Conservation (phyloP, 2,113 vertebrate genomes). For the Mobula birostris region DNA sequence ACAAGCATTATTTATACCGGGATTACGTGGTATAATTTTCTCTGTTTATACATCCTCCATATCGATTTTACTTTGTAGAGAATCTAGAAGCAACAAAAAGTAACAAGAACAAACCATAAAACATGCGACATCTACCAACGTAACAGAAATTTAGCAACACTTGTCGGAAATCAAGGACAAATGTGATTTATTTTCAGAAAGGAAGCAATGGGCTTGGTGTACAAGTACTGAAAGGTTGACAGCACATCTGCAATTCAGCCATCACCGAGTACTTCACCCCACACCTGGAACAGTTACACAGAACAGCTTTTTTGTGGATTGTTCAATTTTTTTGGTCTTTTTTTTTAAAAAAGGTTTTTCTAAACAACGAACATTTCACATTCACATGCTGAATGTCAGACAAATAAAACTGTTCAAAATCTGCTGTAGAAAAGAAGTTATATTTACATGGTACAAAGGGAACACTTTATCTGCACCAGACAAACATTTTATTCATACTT, state of each 20-base stretch:
- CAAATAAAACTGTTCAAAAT: conserved; percentile 53
- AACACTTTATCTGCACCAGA: conserved; percentile 13
- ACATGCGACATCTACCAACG: conserved; percentile 87
- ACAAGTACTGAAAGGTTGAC: conserved; percentile 63
- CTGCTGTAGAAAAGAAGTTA: conserved; percentile 32
- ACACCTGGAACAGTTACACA: conserved; percentile 45
- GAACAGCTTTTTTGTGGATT: neutral
- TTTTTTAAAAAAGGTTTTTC: neutral
- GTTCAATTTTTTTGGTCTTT: neutral
- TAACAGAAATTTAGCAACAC: conserved; percentile 41
- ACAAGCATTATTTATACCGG: conserved; percentile 87
- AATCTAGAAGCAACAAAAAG: conserved; percentile 53
- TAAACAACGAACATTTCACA: conserved; percentile 50
- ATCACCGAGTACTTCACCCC: conserved; percentile 66
- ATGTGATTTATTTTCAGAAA: conserved; percentile 54
- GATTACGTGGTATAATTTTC: conserved; percentile 57
- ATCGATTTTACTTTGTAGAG: conserved; percentile 57
- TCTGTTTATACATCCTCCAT: conserved; percentile 70
- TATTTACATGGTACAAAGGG: conserved; percentile 33
- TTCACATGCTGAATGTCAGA: conserved; percentile 83
- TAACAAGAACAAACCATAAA: conserved; percentile 67
- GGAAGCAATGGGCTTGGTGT: conserved; percentile 53
- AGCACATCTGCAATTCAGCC: conserved; percentile 65
- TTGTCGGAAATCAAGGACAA: conserved; percentile 50
- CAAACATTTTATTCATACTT: conserved; percentile 26